Conservation (phyloP, 2,113 vertebrate species). For the Saguinus midas region DNA sequence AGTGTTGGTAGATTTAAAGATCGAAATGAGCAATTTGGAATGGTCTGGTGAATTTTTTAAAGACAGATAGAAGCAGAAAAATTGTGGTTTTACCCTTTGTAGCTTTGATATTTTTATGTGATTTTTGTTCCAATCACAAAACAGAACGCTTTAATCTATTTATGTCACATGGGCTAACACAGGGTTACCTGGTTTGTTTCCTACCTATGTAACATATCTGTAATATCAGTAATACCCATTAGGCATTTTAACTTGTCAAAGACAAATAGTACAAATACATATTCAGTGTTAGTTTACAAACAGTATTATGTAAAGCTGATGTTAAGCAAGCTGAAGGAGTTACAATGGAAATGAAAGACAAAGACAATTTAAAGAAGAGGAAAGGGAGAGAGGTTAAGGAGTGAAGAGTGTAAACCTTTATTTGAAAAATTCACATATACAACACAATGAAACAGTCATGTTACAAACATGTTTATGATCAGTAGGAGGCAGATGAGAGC, state of each 20-base stretch:
- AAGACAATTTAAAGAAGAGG: background rate
- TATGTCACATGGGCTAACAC: background rate
- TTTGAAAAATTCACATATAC: background rate
- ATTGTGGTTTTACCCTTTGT: background rate
- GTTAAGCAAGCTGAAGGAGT: background rate
- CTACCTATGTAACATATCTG: background rate
- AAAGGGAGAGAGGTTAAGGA: background rate
- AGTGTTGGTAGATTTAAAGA: conserved; percentile 62
- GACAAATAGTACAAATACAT: background rate
- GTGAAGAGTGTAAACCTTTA: background rate
- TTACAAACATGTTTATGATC: background rate
- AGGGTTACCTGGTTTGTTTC: background rate
- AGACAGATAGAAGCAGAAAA: background rate
- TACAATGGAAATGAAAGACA: background rate
- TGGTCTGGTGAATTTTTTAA: conserved; percentile 19
- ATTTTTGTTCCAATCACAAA: background rate
- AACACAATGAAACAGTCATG: background rate
- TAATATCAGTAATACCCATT: background rate
- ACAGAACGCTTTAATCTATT: background rate
- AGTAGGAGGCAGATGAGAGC: background rate
- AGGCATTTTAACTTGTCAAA: conserved; percentile 18
- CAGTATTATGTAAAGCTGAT: background rate
- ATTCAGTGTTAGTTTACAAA: background rate
- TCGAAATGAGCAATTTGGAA: conserved; percentile 29
- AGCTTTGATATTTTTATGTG: conserved; percentile 38